Evolutionary conservation across 2,797 vertebrate genomes (phyloP).

Genomic region (Pseudocheirus occidentalis): DNA sequence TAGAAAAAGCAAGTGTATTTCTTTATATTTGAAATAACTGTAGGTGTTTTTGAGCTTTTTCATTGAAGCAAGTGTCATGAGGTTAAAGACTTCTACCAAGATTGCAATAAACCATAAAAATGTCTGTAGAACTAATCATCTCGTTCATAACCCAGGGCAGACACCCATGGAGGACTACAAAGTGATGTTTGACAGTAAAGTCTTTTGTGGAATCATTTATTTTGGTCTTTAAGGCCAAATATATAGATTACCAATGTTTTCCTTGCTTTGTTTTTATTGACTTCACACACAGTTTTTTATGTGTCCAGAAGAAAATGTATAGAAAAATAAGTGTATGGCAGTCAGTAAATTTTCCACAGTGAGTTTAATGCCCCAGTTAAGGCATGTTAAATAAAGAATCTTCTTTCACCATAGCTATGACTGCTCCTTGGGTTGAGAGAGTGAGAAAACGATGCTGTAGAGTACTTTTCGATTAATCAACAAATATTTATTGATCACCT

Average conservation of each 20-base stretch:
- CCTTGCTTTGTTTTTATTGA: constrained; percentile 63
- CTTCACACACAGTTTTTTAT: constrained; percentile 15
- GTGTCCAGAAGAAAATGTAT: constrained; percentile 39
- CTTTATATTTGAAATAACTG: constrained; percentile 25
- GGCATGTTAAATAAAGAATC: constrained; percentile 50
- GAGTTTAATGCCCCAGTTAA: constrained; percentile 32
- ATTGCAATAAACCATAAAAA: constrained; percentile 10
- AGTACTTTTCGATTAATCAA: background rate
- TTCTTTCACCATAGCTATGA: background rate
- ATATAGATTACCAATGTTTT: constrained; percentile 44
- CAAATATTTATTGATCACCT: background rate
- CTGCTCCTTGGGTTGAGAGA: background rate
- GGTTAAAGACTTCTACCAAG: constrained; percentile 48
- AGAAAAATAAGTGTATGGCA: constrained; percentile 45
- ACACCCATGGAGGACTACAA: background rate
- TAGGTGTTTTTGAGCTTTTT: constrained; percentile 49
- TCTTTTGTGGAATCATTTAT: constrained; percentile 44
- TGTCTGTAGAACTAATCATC: background rate
- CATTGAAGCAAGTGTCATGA: background rate
- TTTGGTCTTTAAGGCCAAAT: constrained; percentile 38
- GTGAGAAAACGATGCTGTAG: background rate
- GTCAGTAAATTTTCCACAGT: constrained; percentile 46
- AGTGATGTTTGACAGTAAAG: constrained; percentile 39
- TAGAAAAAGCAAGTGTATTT: background rate
- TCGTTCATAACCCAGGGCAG: background rate